phyloP scores from a whole-genome alignment of 2,797 vertebrate species.

The Anolis apletophallus region DNA sequence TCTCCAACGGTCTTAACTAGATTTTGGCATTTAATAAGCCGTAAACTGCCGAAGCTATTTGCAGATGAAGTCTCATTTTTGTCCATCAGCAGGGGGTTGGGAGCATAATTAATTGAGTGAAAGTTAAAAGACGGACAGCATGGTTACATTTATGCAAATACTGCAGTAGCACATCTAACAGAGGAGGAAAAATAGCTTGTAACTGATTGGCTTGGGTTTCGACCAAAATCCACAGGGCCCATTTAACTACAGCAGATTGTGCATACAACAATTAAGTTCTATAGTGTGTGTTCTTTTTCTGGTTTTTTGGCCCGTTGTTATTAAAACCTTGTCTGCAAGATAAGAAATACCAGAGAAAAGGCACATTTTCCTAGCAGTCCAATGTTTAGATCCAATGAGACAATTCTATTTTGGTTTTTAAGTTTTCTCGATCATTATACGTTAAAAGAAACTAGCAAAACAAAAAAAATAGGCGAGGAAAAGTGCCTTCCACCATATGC shows the following conservation, averaged over 20 bases:
- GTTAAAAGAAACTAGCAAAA: constrained; percentile 69
- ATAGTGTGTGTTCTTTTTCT: constrained; percentile 28
- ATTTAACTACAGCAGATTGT: constrained; percentile 77
- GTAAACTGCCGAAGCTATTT: constrained; percentile 85
- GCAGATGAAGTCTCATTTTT: constrained; percentile 85
- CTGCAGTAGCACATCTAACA: constrained; percentile 74
- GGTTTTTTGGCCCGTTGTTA: constrained; percentile 23
- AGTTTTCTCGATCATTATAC: constrained; percentile 68
- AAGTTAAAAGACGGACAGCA: constrained; percentile 84
- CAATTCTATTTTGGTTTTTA: constrained; percentile 65
- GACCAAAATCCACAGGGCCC: constrained; percentile 80
- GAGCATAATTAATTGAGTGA: constrained; percentile 85
- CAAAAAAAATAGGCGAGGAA: constrained; percentile 58
- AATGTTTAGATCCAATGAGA: constrained; percentile 72
- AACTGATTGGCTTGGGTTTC: constrained; percentile 76
- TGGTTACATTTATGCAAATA: constrained; percentile 85
- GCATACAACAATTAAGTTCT: constrained; percentile 76
- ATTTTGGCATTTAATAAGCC: constrained; percentile 86
- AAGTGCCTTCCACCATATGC: constrained; percentile 67
- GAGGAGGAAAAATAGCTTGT: constrained; percentile 76
- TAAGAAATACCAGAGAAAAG: constrained; percentile 63
- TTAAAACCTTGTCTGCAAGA: constrained; percentile 53
- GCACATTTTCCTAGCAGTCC: constrained; percentile 37
- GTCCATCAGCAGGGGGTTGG: constrained; percentile 83
- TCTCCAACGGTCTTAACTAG: constrained; percentile 83